Base-by-base conservation (phyloP, 2,888 invertebrate species). In the Papilio gigon region DNA sequence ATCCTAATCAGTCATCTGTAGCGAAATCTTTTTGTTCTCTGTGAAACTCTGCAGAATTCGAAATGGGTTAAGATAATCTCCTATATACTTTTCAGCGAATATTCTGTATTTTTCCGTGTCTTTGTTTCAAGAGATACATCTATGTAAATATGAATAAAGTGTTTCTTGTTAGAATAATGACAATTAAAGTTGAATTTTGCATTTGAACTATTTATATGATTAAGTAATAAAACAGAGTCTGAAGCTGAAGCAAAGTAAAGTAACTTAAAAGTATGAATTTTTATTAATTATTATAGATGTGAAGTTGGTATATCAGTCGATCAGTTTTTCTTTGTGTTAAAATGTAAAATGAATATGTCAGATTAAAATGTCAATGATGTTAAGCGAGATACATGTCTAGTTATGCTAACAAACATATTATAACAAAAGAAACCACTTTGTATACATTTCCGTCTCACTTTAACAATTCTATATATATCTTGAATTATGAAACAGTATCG, bases 41-140 rank as follows among this genome's bases (percentile, higher is more conserved):
- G 33, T 67, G 25, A 63, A 22, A 50, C 63, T 68, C 12, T 53
- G 42, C 25, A 63, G 42, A 58, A 58, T 68, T 56, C 56, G 35
- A 60, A 63, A 63, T 68, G 58, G 44, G 67, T 63, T 63, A 63
- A 68, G 44, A 68, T 62, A 27, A 62, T 61, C 60, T 50, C 20
- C 0, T 61, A 20, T 50, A 53, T 42, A 33, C 25, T 33, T 44
- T 62, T 33, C 42, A 62, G 30, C 33, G 44, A 62, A 63, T 47
- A 30, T 40, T 60, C 60, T 37, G 37, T n/a, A 17, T 44, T 30
- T 63, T 63, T 20, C 22, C 53, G 53, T 56, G 53, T 30, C 53
- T 17, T 56, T 53, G n/a, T 53, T 53, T n/a, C 30, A 56, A 56
- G 30, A 56, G 30, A 30, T 56, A 30, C 30, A 56, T 30, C n/a